A percentile compares a stretch with the other conserved stretches of the same genome.
Conservation (phyloP, 2,113 vertebrate species). For the Notechis scutatus region DNA sequence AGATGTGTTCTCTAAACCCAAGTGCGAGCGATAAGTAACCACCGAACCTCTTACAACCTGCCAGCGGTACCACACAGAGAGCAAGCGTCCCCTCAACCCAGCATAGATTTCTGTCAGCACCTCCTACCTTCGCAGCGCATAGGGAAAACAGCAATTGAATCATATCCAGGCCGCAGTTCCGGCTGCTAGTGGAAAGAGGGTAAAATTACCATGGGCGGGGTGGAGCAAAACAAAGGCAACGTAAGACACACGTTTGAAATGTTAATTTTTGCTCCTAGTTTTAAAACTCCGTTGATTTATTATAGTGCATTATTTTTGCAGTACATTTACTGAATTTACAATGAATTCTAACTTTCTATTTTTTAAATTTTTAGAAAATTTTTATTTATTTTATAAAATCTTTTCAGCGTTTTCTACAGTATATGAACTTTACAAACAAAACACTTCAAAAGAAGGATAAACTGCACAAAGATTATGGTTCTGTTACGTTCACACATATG, state of each 20-base stretch:
- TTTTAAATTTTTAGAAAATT: background rate
- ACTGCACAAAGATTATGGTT: background rate
- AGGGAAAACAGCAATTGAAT: background rate
- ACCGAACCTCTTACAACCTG: background rate
- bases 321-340: background rate
- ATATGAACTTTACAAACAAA: background rate
- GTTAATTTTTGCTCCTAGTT: background rate
- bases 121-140: background rate
- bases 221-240: background rate
- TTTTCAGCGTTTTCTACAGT: background rate
- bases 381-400: background rate
- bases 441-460: background rate
- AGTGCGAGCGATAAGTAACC: background rate
- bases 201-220: background rate
- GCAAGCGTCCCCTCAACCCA: no score
- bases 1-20: background rate
- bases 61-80: background rate
- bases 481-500: background rate
- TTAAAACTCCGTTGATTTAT: background rate
- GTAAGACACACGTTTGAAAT: background rate
- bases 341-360: background rate
- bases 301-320: background rate
- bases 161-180: background rate
- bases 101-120: background rate
- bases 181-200: background rate